Base-by-base conservation (phyloP, 2,888 invertebrate genomes). In the Oscheius sp. region DNA sequence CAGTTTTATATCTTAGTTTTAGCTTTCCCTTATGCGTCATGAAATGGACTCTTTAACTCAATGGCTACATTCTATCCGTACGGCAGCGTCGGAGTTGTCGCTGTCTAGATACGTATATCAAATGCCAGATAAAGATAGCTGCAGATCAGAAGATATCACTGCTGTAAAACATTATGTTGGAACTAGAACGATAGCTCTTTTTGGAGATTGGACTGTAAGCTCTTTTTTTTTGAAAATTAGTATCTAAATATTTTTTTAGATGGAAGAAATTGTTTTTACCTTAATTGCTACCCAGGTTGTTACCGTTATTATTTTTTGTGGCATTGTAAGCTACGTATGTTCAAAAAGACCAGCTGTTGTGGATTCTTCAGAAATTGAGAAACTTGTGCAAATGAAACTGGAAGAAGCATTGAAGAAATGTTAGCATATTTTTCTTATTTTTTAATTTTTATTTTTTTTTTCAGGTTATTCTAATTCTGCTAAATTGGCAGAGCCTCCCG, bases 11-110 rank as follows among this genome's bases (percentile, higher is more conserved):
- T 23, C 13, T 2, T 16, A 16, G 18, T 58, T 58, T 18, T 45
- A 71, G 71, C 13, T 71, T 6, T 16, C 49, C 16, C 16, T 41
- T 9, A 66, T 72, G 64, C 53, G 66, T 7, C 43, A 72, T 29
- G 72, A 72, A 46, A 72, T 72, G 72, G 72, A 72, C 13, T 27
- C 72, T 13, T 53, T 72, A 25, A 45, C 59, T 13, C 43, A 49
- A 6, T 70, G 58, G 59, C 59, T 72, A 1, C 41, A 56, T 45
- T 53, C 72, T 18, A 53, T 72, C n/a, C 35, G 72, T 18, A 41
- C 29, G 27, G 25, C 66, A 23, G 72, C 72, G 0, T 66, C 55
- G 6, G 53, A 64, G 13, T 29, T 71, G 13, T 49, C 61, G 9
- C 27, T n/a, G n/a, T 49, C 52, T 9, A 18, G 35, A 13, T 45